A percentile compares a stretch with the other conserved stretches of the same genome.
Conservation (phyloP, 2,888 invertebrate species). For the Rotaria sp. region DNA sequence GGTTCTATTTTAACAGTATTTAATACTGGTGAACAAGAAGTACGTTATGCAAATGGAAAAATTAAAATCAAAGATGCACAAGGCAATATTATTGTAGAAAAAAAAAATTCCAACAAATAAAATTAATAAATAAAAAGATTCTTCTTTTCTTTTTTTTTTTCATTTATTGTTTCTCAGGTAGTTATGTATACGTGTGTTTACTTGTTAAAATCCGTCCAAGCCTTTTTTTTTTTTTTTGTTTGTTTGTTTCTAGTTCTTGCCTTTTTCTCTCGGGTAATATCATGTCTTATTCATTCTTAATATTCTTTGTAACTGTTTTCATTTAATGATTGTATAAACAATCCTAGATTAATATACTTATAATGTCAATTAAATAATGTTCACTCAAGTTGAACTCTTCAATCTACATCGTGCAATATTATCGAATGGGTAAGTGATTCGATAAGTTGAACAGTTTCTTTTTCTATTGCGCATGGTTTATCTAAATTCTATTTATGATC, state of each 20-base stretch:
- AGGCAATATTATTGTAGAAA: conserved; percentile 74
- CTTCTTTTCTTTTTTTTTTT: too few relatives aligned
- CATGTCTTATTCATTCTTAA: neutral
- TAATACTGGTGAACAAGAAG: conserved; percentile 79
- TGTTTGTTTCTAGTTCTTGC: too few relatives aligned
- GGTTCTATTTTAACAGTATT: conserved; percentile 82
- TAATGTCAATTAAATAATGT: neutral
- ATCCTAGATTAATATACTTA: neutral
- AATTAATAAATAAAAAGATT: neutral
- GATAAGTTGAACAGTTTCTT: too few relatives aligned
- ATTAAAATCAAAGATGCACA: conserved; percentile 76
- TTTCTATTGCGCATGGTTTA: too few relatives aligned
- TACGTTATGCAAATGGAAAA: conserved; percentile 79
- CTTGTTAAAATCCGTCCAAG: neutral
- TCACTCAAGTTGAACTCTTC: too few relatives aligned
- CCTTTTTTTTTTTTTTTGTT: neutral
- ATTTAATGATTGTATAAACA: neutral
- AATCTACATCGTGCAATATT: too few relatives aligned
- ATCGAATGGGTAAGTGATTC: too few relatives aligned
- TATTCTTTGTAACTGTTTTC: neutral
- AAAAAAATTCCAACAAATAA: conserved; percentile 16
- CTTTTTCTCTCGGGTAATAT: neutral
- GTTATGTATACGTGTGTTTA: neutral
- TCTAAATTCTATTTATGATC: too few relatives aligned
- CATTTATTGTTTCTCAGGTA: neutral